Base-by-base conservation (phyloP, 2,113 vertebrate genomes). In the Euleptes europaea region DNA sequence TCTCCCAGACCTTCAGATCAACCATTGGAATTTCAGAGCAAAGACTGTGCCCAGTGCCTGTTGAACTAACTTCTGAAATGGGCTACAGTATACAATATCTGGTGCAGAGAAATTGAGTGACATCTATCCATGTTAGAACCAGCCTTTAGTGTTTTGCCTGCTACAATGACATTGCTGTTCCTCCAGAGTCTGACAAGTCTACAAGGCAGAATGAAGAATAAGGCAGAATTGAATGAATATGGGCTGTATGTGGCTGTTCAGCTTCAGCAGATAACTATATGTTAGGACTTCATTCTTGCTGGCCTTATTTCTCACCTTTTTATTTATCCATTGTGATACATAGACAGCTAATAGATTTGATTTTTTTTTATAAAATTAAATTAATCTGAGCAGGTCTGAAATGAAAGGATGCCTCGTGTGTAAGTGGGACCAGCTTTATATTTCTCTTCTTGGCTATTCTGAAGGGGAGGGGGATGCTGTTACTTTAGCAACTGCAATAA, bases 301-400 rank as follows among this genome's bases (percentile, higher is more conserved):
- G 69, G 40, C 14, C 1, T 72, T 54, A 72, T 85, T 79, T 79
- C 47, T 63, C 69, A 31, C 10, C 2, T 40, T 28, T 77, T 71
- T 63, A 89, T 78, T 67, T 28, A 69, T 42, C 47, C 33, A 38
- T 21, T 40, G 7, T 63, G 44, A 78, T 78, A 72, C 42, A 83
- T 60, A 82, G 87, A 82, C 76, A 90, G 63, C 67, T 12, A 26
- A 85, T 78, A 82, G 70, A 88, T 91, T 69, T 70, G 70, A 5
- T 28, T 78, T n/a, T n/a, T n/a, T n/a, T n/a, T 78, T 13, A 72
- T 33, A 70, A n/a, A 84, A 78, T 84, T 70, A 84, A 88, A 88
- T 87, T 7, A 72, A 72, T 79, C 23, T 89, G 81, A 88, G 91
- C 88, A 77, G 31, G 1, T 2, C 31, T 89, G 75, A 83, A 67